phyloP scores from a whole-genome alignment of 2,888 invertebrate species.

The Epinotia bilunana region DNA sequence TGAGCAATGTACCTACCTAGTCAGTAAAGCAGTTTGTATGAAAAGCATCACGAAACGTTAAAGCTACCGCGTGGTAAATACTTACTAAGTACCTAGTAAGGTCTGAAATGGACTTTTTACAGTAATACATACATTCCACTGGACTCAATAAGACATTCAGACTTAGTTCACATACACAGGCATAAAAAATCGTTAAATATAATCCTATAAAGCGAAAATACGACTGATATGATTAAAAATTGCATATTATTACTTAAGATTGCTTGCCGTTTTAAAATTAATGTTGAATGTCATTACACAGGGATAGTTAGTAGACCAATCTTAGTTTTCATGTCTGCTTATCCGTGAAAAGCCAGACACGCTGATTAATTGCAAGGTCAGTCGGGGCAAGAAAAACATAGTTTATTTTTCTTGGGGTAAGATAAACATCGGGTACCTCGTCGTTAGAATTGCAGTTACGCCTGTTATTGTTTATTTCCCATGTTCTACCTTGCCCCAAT shows the following conservation, averaged over 20 bases:
- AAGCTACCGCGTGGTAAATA: no score
- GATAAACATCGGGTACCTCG: neutral
- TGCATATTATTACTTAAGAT: conserved; percentile 54
- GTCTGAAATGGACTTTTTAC: no score
- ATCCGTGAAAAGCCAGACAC: neutral
- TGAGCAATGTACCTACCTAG: no score
- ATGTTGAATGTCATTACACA: conserved; percentile 13
- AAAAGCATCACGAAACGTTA: no score
- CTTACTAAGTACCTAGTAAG: no score
- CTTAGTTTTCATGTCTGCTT: conserved; percentile 8
- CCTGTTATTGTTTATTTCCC: neutral
- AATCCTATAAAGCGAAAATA: conserved; percentile 35
- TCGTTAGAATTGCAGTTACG: neutral
- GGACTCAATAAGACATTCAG: neutral
- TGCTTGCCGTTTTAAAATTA: conserved; percentile 42
- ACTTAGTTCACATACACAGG: neutral
- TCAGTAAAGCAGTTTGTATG: no score
- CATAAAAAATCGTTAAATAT: conserved; percentile 13
- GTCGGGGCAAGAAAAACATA: neutral
- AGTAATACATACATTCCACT: no score
- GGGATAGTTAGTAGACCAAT: conserved; percentile 7
- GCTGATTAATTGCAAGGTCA: neutral
- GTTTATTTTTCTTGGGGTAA: neutral
- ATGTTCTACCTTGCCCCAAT: neutral
- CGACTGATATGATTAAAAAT: conserved; percentile 63